A percentile compares a stretch with the other conserved stretches of the same genome.
phyloP scores from a whole-genome alignment of 2,113 vertebrate genomes.

The Grus americana region DNA sequence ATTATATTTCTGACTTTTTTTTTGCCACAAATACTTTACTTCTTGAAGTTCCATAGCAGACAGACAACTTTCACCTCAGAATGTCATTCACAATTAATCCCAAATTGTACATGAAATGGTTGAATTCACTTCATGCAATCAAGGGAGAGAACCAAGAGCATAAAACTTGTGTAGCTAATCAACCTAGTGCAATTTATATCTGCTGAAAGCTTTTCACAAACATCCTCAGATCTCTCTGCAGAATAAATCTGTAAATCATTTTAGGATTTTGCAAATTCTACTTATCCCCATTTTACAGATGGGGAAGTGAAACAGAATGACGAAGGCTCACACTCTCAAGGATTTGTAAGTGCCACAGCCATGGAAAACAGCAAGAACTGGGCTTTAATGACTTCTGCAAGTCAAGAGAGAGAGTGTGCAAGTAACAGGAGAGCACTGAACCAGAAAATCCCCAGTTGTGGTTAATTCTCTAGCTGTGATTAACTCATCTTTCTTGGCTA shows the following conservation, averaged over 20 bases:
- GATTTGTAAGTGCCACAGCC: neutral
- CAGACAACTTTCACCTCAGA: conserved; percentile 20
- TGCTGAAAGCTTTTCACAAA: conserved; percentile 17
- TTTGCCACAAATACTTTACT: neutral
- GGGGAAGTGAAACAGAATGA: neutral
- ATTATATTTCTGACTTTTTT: neutral
- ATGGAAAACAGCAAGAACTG: neutral
- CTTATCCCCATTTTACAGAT: neutral
- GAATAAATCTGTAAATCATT: neutral
- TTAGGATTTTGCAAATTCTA: neutral
- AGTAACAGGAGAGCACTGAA: neutral
- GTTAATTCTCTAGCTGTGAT: neutral
- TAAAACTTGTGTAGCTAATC: conserved; percentile 14
- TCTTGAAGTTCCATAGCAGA: neutral
- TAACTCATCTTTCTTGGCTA: neutral
- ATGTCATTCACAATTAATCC: conserved; percentile 29
- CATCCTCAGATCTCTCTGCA: neutral
- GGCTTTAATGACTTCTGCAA: neutral
- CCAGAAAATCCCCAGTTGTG: conserved; percentile 10
- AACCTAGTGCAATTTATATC: neutral
- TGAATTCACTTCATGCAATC: conserved; percentile 35
- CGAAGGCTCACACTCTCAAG: neutral
- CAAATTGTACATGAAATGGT: conserved; percentile 14
- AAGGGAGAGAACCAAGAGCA: conserved; percentile 12
- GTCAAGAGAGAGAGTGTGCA: neutral